Percentiles rank a stretch among this genome's conserved stretches.
These are phyloP conservation scores for Diachasmimorpha longicaudata DNA, from an alignment of 1,140 invertebrate genomes.

Conservation along the genomic window DNA sequence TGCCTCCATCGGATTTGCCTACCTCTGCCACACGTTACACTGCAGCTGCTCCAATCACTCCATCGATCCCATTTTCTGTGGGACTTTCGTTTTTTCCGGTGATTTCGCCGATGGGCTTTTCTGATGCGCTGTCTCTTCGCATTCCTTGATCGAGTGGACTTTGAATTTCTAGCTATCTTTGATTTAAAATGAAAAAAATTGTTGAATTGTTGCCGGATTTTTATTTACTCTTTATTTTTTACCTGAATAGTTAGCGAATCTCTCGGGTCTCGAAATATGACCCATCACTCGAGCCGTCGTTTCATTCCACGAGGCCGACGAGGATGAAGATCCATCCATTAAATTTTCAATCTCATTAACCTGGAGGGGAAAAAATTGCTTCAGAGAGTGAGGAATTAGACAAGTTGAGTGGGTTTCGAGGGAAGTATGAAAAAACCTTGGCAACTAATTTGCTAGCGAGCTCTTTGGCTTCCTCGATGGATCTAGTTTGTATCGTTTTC, in stretches of 20 bases:
- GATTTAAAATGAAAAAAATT: constrained; percentile 15
- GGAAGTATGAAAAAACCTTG: background rate
- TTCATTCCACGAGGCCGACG: background rate
- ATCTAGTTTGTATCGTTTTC: background rate
- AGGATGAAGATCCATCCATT: background rate
- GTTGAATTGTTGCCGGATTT: background rate
- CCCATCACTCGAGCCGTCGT: background rate
- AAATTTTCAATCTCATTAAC: constrained; percentile 1
- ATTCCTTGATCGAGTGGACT: background rate
- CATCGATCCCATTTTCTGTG: constrained; percentile 61
- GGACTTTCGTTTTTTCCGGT: constrained; percentile 10
- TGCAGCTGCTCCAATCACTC: constrained; percentile 67
- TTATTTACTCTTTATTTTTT: background rate
- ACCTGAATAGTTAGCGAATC: background rate
- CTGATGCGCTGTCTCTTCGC: background rate
- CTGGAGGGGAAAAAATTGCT: background rate
- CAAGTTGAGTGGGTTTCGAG: background rate
- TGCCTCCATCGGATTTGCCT: constrained; percentile 66
- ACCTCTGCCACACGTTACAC: constrained; percentile 68
- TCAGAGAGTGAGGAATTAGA: background rate
- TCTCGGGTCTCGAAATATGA: background rate
- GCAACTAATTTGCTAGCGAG: constrained; percentile 15
- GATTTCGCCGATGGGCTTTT: background rate
- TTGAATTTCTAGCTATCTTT: constrained; percentile 19
- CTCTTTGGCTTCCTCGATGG: constrained; percentile 11